Base-by-base conservation (phyloP, 2,888 invertebrate genomes). In the Didymodactylos carnosus region DNA sequence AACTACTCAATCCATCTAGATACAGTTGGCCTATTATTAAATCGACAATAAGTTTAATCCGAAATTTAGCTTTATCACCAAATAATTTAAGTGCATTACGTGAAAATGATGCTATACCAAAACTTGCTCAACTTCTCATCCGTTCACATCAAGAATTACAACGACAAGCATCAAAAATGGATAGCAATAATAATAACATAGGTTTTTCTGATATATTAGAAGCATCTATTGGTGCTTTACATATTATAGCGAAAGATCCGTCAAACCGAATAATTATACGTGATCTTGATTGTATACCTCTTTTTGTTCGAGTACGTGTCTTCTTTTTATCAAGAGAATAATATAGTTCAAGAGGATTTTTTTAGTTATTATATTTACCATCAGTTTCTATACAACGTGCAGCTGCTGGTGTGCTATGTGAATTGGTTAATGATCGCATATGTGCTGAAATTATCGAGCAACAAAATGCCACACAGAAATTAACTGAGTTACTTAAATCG, bases 21-120 rank as follows among this genome's bases (percentile, higher is more conserved):
- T 14, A 51, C 16, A 29, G 85, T 90, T 95, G 95, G 95, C 94
- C 95, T 23, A 86, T 97, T 77, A 92, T 95, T 79, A 97, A 97
- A 86, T 95, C 95, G 13, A 94, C 94, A 53, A 92, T 98, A 80
- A 97, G 98, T 0, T 87, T 99, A 78, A 94, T 97, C 79, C 89
- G 97, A 77, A 99, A 99, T 85, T 86, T 98, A 85, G 95, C 97
- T 39, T 49, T 29, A 25, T 43, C 69, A 43, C 16, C 43, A 19
- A 19, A 49, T 8, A 73, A 73, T 70, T n/a, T 25, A 27, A 27
- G n/a, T 5, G 25, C 27, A 19, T 40, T 73, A 43, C 46, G 40
- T 25, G 49, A 70, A 39, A 49, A 29, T 11, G 39, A 43, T 40
- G 23, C 69, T 3, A 69, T 73, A 13, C 49, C 69, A 70, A 70